Evolutionary conservation across 2,113 vertebrate genomes (phyloP).

Genomic region (Perca flavescens): DNA sequence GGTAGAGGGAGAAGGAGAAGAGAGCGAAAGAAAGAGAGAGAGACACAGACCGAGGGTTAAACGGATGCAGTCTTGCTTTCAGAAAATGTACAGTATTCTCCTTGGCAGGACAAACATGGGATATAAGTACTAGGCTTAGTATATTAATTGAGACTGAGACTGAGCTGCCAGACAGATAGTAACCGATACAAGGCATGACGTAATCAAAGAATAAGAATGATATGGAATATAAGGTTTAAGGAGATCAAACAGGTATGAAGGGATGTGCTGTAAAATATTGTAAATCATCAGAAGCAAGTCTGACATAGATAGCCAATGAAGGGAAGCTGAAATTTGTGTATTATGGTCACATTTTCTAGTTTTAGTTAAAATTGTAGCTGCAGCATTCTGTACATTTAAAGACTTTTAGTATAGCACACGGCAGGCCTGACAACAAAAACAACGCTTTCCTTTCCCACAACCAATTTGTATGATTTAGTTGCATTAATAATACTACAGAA

Average conservation of each 20-base stretch:
- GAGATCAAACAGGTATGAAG: not conserved
- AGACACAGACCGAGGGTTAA: not conserved
- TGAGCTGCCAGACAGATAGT: not conserved
- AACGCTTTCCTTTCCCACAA: not conserved
- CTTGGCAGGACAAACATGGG: not conserved
- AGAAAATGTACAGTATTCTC: not conserved
- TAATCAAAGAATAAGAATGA: not conserved
- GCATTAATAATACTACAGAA: conserved; percentile 24
- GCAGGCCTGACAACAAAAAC: not conserved
- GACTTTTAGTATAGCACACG: not conserved
- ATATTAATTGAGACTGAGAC: not conserved
- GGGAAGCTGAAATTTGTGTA: not conserved
- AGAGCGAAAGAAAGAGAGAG: not conserved
- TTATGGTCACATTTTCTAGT: not conserved
- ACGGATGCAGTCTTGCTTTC: not conserved
- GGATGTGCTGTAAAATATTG: not conserved
- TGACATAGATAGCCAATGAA: not conserved
- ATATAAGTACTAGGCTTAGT: not conserved
- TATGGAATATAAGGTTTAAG: not conserved
- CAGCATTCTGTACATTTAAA: not conserved
- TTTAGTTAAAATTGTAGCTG: not conserved
- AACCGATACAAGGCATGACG: not conserved
- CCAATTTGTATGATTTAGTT: conserved; percentile 11
- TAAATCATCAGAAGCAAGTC: not conserved
- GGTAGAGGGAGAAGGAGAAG: not conserved